Evolutionary conservation across 2,888 invertebrate genomes (phyloP).

Genomic region (Andricus curvator): DNA sequence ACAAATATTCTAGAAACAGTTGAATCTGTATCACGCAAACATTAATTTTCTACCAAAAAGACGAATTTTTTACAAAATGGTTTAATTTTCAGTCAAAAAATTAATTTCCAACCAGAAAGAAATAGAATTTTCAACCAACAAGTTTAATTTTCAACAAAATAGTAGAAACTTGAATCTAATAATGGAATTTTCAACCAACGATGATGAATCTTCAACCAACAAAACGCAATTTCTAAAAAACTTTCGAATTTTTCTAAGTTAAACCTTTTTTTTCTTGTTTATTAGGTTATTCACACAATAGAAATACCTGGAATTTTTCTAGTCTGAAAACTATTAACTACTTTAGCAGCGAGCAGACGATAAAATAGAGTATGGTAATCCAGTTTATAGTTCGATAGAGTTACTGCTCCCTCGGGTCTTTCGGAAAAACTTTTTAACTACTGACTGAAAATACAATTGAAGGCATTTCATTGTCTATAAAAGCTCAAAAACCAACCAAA

Average conservation of each 20-base stretch:
- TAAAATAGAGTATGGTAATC: constrained; percentile 24
- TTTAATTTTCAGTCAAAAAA: too few species aligned
- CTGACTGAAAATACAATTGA: not conserved
- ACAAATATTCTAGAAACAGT: too few species aligned
- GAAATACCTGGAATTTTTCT: constrained; percentile 8
- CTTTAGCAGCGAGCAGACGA: not conserved
- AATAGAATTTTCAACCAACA: too few species aligned
- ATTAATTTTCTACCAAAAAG: too few species aligned
- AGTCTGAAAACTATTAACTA: constrained; percentile 4
- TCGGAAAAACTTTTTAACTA: constrained; percentile 5
- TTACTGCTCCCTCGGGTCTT: not conserved
- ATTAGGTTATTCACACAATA: not conserved
- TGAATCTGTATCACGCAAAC: too few species aligned
- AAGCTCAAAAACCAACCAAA: not conserved
- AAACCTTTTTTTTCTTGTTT: not conserved
- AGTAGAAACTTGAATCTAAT: too few species aligned
- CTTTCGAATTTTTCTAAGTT: not conserved
- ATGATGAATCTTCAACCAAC: too few species aligned
- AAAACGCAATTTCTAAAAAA: too few species aligned
- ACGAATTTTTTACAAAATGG: too few species aligned
- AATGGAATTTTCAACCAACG: too few species aligned
- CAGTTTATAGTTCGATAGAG: constrained; percentile 18
- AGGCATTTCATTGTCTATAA: not conserved
- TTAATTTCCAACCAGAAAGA: too few species aligned
- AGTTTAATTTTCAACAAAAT: too few species aligned